phyloP scores from a whole-genome alignment of 2,797 vertebrate species.

The Schizothorax lantsangensis region DNA sequence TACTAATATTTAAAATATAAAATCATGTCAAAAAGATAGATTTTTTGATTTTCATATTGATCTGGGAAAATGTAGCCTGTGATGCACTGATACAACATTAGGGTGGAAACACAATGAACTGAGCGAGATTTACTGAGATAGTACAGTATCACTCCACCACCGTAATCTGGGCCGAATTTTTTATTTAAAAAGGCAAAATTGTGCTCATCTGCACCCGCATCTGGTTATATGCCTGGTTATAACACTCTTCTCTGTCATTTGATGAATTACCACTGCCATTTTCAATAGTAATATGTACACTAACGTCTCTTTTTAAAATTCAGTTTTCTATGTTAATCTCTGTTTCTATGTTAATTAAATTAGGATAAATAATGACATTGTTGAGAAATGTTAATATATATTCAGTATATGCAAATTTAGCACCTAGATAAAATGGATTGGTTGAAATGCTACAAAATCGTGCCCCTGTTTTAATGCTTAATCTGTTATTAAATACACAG shows the following conservation, averaged over 20 bases:
- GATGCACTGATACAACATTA: slow-evolving; percentile 21
- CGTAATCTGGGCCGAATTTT: background rate
- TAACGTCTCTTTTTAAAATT: background rate
- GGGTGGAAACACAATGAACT: background rate
- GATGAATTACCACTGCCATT: background rate
- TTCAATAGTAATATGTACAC: slow-evolving; percentile 9
- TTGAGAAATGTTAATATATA: background rate
- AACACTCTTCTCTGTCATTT: background rate
- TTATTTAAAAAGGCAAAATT: background rate
- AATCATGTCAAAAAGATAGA: background rate
- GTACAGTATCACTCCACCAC: background rate
- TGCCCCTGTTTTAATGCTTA: background rate
- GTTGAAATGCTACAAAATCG: background rate
- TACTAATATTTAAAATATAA: background rate
- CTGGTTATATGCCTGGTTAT: background rate
- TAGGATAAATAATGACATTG: background rate
- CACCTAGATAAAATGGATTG: background rate
- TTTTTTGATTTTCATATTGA: background rate
- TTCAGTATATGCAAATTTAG: background rate
- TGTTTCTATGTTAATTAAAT: background rate
- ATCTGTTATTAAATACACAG: background rate
- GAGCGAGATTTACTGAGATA: background rate
- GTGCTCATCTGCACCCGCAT: background rate
- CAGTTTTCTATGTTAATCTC: background rate
- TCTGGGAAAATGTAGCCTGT: background rate